A percentile compares a stretch with the other conserved stretches of the same genome.
phyloP scores from a whole-genome alignment of 1,140 invertebrate species.

The Mycetomoellerius zeteki region DNA sequence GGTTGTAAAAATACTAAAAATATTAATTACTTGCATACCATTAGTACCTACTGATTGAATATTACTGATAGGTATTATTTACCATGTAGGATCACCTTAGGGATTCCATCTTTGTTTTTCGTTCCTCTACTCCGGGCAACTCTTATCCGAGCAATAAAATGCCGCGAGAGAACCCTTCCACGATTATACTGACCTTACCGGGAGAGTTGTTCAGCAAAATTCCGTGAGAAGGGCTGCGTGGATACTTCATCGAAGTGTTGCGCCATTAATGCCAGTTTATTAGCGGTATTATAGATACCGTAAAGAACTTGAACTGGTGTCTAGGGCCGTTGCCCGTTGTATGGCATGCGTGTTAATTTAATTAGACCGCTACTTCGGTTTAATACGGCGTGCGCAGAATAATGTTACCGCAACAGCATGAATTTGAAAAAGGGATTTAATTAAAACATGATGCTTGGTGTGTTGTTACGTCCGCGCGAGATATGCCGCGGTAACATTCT shows the following conservation, averaged over 20 bases:
- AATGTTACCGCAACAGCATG: constrained; percentile 36
- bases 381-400: constrained; percentile 24
- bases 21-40: too few relatives aligned
- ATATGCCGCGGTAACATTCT: constrained; percentile 40
- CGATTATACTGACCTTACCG: constrained; percentile 26
- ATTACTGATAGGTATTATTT: too few relatives aligned
- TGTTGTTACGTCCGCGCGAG: constrained; percentile 23
- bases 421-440: constrained; percentile 61
- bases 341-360: constrained; percentile 48
- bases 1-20: too few relatives aligned
- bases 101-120: neutral
- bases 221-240: neutral
- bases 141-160: constrained; percentile 70
- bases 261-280: constrained; percentile 34
- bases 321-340: neutral
- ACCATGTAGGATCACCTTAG: too few relatives aligned
- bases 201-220: constrained; percentile 10
- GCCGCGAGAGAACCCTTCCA: constrained; percentile 61
- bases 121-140: neutral
- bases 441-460: constrained; percentile 53
- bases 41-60: too few relatives aligned
- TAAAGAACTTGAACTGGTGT: constrained; percentile 37
- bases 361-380: constrained; percentile 55
- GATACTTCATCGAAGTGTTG: constrained; percentile 39
- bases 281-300: constrained; percentile 16